phyloP scores from a whole-genome alignment of 2,888 invertebrate species.

The Cryptus armator region DNA sequence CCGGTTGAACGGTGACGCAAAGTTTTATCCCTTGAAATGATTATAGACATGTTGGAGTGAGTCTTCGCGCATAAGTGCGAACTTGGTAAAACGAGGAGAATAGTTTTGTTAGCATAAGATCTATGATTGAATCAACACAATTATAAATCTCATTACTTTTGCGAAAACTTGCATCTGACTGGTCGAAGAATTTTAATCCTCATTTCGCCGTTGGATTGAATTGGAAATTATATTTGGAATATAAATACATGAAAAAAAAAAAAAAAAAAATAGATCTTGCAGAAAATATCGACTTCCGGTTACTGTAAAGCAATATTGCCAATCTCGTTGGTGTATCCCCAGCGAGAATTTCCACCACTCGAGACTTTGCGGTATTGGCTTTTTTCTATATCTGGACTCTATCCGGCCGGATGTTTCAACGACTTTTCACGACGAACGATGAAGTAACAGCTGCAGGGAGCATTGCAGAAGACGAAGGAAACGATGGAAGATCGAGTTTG shows the following conservation, averaged over 20 bases:
- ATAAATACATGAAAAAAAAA: not conserved
- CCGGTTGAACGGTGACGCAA: slow-evolving; percentile 13
- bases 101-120: slow-evolving; percentile 26
- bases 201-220: not conserved
- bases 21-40: slow-evolving; percentile 35
- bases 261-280: not conserved
- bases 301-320: slow-evolving; percentile 8
- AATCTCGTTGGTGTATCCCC: not conserved
- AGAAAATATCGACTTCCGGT: not conserved
- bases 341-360: slow-evolving; percentile 6
- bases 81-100: slow-evolving; percentile 27
- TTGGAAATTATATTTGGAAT: not conserved
- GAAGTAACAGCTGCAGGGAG: not conserved
- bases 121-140: not conserved
- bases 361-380: slow-evolving; percentile 21
- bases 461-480: not conserved
- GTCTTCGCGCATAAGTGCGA: slow-evolving; percentile 27
- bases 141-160: not conserved
- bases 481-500: slow-evolving; percentile 15
- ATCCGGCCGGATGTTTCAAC: slow-evolving; percentile 20
- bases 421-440: not conserved
- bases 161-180: not conserved
- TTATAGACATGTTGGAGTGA: slow-evolving; percentile 41
- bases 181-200: not conserved
- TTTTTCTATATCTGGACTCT: not conserved